Evolutionary conservation across 2,888 invertebrate species (phyloP), one percentile per base, ranked within the genome.

Genomic region (Ennomos fuscantarius): DNA sequence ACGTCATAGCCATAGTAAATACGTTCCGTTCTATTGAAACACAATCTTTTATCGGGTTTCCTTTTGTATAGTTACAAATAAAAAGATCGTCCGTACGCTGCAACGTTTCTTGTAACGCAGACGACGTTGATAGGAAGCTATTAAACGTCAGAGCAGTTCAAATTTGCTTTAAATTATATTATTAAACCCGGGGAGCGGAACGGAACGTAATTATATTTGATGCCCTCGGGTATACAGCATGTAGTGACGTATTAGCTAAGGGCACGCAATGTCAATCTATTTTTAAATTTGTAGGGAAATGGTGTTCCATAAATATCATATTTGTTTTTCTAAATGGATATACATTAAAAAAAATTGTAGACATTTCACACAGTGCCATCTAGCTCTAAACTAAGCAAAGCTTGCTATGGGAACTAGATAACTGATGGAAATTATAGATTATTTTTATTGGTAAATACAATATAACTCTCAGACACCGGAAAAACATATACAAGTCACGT

Each of bases 141-240:
- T 47, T 47, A 11, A 39, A 47, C 40, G 31, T 11, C 9, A 40
- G 39, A 32, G 39, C 39, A 40, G 32, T 40, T 33, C 32, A 40
- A 40, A 48, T 40, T 46, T 37, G 48, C 40, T 33, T 45, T 5
- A 36, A 40, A 48, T 48, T 33, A 48, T 33, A 48, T 46, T 36
- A 46, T 48, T 48, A 40, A 40, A 40, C 5, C 12, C 48, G 39
- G 33, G 15, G 33, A 48, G 39, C 48, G 48, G 9, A 40, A 40
- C 40, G 48, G 8, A 48, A 32, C 12, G 48, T 48, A 48, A 48
- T 48, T 48, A 40, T 48, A 40, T 40, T 37, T 39, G 39, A 40
- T 37, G 48, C 39, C 48, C 33, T 11, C 1, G 33, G 48, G 48
- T 48, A 15, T 37, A 11, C 33, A 32, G 35, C 12, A 36, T 36